A percentile compares a stretch with the other conserved stretches of the same genome.
These are phyloP conservation scores for Noctilio leporinus DNA, from an alignment of 2,113 vertebrate species.

Conservation along the genomic window DNA sequence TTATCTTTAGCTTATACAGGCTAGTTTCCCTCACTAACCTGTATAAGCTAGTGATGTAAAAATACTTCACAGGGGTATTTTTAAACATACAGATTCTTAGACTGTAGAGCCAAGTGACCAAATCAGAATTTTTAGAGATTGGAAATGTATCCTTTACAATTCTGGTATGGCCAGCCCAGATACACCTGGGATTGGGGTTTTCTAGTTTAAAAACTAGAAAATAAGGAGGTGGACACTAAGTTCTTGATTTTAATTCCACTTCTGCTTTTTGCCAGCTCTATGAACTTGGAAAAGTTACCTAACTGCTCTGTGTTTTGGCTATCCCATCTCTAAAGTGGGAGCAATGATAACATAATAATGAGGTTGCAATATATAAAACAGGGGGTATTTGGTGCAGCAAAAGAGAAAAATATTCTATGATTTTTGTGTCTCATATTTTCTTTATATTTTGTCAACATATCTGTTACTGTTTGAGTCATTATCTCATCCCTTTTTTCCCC, in stretches of 20 bases:
- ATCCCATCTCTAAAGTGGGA: not conserved
- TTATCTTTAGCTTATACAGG: not conserved
- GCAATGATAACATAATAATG: not conserved
- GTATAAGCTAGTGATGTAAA: no score
- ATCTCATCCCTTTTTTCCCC: not conserved
- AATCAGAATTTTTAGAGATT: not conserved
- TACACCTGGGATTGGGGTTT: not conserved
- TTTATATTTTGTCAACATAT: not conserved
- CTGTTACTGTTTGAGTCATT: not conserved
- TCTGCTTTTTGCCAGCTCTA: not conserved
- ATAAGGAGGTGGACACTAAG: rapidly evolving
- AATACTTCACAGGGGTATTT: not conserved
- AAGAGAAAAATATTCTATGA: not conserved
- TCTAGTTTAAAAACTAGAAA: not conserved
- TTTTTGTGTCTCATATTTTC: not conserved
- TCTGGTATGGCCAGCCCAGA: no score
- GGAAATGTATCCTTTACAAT: not conserved
- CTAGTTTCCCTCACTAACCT: not conserved
- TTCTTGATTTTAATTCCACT: not conserved
- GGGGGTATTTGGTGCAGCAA: not conserved
- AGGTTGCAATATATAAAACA: not conserved
- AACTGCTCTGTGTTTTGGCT: not conserved
- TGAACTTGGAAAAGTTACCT: not conserved
- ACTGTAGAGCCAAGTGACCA: not conserved
- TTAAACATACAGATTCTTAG: not conserved